phyloP scores from a whole-genome alignment of 1,140 invertebrate genomes.

The Drosophila grimshawi region DNA sequence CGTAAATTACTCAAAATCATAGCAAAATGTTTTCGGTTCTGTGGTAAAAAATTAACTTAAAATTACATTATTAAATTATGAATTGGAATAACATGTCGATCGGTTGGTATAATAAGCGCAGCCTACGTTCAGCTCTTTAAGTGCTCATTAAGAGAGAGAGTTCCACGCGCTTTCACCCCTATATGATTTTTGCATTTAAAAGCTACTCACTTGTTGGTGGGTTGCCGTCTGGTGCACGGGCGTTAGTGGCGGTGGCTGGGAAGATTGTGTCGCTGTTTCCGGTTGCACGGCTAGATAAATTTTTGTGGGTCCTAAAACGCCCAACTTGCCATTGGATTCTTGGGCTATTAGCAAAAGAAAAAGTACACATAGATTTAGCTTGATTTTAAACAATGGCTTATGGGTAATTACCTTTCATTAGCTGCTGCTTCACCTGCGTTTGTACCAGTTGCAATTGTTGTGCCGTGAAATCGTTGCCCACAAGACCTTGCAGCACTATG shows the following conservation, averaged over 20 bases:
- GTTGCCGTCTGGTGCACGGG: conserved; percentile 84
- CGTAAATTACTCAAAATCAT: conserved; percentile 39
- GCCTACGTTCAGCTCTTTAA: conserved; percentile 7
- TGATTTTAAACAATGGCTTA: conserved; percentile 5
- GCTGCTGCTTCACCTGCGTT: conserved; percentile 94
- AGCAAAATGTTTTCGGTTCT: conserved; percentile 61
- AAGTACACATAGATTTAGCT: background rate
- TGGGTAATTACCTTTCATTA: conserved; percentile 89
- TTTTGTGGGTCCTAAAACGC: conserved; percentile 92
- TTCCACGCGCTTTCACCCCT: conserved; percentile 17
- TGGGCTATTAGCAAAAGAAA: conserved; percentile 86
- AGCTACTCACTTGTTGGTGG: conserved; percentile 84
- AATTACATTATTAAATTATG: conserved; percentile 37
- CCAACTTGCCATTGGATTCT: conserved; percentile 92
- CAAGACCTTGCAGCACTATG: conserved; percentile 93
- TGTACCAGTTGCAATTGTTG: conserved; percentile 92
- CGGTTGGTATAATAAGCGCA: conserved; percentile 15
- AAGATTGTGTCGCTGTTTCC: conserved; percentile 63
- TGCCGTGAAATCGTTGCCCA: conserved; percentile 91
- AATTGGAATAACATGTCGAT: conserved; percentile 14
- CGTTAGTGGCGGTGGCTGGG: conserved; percentile 85
- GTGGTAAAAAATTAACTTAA: conserved; percentile 58
- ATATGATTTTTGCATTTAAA: conserved; percentile 68
- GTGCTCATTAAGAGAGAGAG: background rate
- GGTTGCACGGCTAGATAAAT: conserved; percentile 93